Evolutionary conservation across 2,113 vertebrate species (phyloP), one percentile per base, ranked within the genome.

Genomic region (Serilophus lunatus): DNA sequence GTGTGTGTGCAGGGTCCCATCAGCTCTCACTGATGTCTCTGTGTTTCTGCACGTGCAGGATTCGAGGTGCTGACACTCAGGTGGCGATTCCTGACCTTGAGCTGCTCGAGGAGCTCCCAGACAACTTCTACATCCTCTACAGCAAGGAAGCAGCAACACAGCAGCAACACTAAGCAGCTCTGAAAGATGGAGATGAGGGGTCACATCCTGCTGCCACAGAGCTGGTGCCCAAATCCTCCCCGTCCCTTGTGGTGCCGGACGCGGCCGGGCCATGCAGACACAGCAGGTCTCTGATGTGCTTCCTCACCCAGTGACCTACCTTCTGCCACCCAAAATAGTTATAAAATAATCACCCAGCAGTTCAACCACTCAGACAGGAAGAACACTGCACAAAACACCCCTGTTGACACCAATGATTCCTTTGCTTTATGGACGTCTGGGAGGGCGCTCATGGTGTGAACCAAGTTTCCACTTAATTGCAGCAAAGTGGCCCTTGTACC

Each of bases 241-340:
- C 8, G 16, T 12, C 44, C 51, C 63, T 44, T 25, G 29, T 1
- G 11, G 35, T 25, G 66, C 36, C 3, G 0, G 74, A 18, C 50
- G 9, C 2, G 0, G 88, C 57, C 2, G 0, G 0, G 1, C 72
- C 1, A 13, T 45, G 0, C 72, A 61, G 69, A 33, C 3, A 0
- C 45, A 80, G 72, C 83, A 11, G 31, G 49, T 45, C 70, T 49
- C 82, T 45, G 75, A 44, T 10, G 29, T 9, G 4, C n/a, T 49
- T 88, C 82, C 70, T 85, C 93, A 86, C 45, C 82, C 35, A 80
- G 59, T 60, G 88, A 92, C 88, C 82, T 28, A 69, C 76, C 82
- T 88, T 51, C 71, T 57, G 82, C 66, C 63, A 77, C 64, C 54
- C 86, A 36, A 82, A 85, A 60, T 5, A 44, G 90, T 26, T 50